phyloP scores from a whole-genome alignment of 2,888 invertebrate species.

The Platycheirus albimanus region DNA sequence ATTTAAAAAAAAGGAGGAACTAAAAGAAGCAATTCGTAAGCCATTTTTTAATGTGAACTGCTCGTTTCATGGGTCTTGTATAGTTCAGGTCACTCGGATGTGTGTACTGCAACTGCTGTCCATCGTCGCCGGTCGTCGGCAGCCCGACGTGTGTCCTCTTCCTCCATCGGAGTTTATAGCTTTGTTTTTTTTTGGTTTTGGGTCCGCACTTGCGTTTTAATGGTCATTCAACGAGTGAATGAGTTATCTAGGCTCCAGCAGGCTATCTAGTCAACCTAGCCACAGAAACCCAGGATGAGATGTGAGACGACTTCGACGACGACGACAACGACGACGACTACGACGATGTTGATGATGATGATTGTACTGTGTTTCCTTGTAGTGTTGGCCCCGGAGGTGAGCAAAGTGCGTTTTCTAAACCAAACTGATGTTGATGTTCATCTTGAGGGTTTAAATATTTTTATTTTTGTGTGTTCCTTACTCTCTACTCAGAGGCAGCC shows the following conservation, averaged over 20 bases:
- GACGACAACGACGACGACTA: constrained; percentile 16
- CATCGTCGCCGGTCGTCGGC: neutral
- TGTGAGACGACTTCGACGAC: constrained; percentile 39
- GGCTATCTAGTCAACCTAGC: constrained; percentile 18
- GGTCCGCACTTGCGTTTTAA: constrained; percentile 63
- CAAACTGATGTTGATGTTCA: constrained; percentile 51
- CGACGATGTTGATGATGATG: constrained; percentile 29
- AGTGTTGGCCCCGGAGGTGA: constrained; percentile 25
- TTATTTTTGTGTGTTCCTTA: constrained; percentile 15
- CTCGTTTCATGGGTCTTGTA: constrained; percentile 26
- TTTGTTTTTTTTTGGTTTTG: constrained; percentile 65
- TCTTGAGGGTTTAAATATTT: constrained; percentile 32
- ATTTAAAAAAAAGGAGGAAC: neutral
- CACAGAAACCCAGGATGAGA: constrained; percentile 28
- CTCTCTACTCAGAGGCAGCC: constrained; percentile 7
- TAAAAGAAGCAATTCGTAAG: neutral
- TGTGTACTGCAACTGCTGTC: constrained; percentile 10
- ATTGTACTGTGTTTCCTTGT: constrained; percentile 27
- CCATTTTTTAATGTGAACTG: constrained; percentile 29
- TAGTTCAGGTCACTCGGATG: constrained; percentile 41
- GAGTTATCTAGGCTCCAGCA: constrained; percentile 47
- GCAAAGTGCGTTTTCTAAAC: constrained; percentile 61
- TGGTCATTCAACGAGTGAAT: constrained; percentile 63
- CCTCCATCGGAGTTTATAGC: constrained; percentile 34
- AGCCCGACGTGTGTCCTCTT: constrained; percentile 5